Evolutionary conservation across 2,888 invertebrate genomes (phyloP).

Genomic region (Coenonympha glycerion): DNA sequence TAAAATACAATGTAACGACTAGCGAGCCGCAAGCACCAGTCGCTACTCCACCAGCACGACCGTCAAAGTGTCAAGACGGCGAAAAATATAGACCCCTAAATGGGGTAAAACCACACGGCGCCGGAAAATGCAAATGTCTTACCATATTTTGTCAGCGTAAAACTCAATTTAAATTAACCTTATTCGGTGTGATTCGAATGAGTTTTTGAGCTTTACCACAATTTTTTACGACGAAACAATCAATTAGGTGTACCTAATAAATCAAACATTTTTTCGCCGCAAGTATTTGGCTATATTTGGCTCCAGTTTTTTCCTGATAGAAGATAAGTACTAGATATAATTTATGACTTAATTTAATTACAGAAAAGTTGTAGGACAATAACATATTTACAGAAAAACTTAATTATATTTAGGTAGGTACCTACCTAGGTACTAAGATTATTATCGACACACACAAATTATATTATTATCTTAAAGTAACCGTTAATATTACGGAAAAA

Average conservation of each 20-base stretch:
- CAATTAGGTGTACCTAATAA: neutral
- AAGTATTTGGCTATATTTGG: neutral
- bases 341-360: no score
- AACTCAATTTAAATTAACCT: constrained; percentile 16
- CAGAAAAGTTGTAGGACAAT: no score
- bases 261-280: neutral
- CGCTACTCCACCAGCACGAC: constrained; percentile 31
- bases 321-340: no score
- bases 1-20: constrained; percentile 59
- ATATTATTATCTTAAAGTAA: no score
- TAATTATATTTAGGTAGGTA: no score
- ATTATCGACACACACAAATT: no score
- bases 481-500: no score
- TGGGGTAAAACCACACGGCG: constrained; percentile 32
- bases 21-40: constrained; percentile 24
- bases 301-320: neutral
- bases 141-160: constrained; percentile 27
- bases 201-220: constrained; percentile 1
- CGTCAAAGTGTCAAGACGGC: constrained; percentile 40
- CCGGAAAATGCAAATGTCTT: constrained; percentile 31
- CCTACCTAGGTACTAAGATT: no score
- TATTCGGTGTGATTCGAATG: constrained; percentile 9
- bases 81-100: constrained; percentile 41
- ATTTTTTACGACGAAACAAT: neutral
- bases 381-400: no score